These are phyloP conservation scores for Montipora cactus DNA, from an alignment of 64 coral and sea anemone species.

Conservation along the genomic window DNA sequence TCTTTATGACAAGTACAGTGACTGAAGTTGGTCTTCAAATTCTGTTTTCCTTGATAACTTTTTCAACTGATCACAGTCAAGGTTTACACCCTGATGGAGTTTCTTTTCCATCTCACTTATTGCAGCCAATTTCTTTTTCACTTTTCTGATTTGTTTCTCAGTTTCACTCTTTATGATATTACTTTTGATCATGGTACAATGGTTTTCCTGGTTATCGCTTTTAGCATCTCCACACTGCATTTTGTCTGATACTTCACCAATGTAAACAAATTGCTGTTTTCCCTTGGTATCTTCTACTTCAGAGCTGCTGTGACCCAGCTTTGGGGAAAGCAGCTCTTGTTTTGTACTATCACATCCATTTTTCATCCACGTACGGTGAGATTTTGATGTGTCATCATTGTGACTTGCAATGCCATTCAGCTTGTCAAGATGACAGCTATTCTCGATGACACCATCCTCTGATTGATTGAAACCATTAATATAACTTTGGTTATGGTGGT, in stretches of 20 bases:
- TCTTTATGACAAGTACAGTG: constrained; percentile 10
- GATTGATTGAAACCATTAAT: constrained; percentile 48
- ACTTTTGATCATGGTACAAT: not conserved
- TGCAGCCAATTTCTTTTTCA: constrained; percentile 95
- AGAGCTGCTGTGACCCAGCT: not conserved
- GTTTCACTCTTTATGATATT: constrained; percentile 68
- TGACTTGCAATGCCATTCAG: not conserved
- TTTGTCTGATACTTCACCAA: constrained; percentile 11
- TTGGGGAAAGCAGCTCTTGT: not conserved
- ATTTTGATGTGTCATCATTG: constrained; percentile 6
- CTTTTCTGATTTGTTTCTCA: constrained; percentile 88
- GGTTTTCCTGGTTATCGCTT: not conserved
- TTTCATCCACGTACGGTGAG: not conserved
- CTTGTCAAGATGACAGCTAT: constrained; percentile 64
- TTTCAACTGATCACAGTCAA: constrained; percentile 96
- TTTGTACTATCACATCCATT: constrained; percentile 16
- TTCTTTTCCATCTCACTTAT: constrained; percentile 81
- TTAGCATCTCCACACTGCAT: not conserved
- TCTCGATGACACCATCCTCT: constrained; percentile 62
- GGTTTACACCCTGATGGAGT: constrained; percentile 57
- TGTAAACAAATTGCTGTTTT: constrained; percentile 10
- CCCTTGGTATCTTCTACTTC: not conserved
- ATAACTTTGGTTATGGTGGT: constrained; percentile 42
- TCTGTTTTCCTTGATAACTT: constrained; percentile 89
- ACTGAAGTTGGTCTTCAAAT: constrained; percentile 78